These are phyloP conservation scores for Odocoileus hemionus DNA, from an alignment of 2,113 vertebrate genomes.

Conservation along the genomic window DNA sequence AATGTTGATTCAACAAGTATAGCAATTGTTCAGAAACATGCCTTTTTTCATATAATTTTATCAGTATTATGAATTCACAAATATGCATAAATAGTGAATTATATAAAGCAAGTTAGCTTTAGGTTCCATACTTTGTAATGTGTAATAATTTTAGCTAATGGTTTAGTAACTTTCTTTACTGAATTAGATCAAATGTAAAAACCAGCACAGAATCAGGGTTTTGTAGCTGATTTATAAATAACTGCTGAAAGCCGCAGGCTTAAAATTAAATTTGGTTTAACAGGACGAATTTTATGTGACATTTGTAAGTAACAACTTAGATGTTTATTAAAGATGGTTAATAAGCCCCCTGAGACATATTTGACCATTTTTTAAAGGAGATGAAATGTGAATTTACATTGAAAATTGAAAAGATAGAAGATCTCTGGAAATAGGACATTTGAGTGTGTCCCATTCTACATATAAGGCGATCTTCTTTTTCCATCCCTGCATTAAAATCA, in stretches of 20 bases:
- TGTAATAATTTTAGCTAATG: not conserved
- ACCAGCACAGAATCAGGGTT: not conserved
- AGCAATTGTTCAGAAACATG: not conserved
- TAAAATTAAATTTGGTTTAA: slow-evolving; percentile 49
- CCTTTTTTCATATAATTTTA: not conserved
- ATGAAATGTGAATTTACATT: slow-evolving; percentile 6
- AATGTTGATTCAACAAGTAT: not conserved
- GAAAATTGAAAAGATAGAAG: slow-evolving; percentile 24
- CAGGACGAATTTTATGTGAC: slow-evolving; percentile 35
- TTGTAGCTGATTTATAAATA: slow-evolving; percentile 43
- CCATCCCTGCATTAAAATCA: not conserved
- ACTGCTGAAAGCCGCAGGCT: not conserved
- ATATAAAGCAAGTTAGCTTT: not conserved
- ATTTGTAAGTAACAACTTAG: slow-evolving; percentile 11
- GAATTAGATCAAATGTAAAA: slow-evolving; percentile 24
- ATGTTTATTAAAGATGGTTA: slow-evolving; percentile 39
- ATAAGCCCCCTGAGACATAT: not conserved
- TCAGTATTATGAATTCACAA: not conserved
- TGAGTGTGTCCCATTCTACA: not conserved
- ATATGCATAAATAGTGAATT: not conserved
- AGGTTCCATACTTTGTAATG: not conserved
- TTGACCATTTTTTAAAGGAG: not conserved
- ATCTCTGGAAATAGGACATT: not conserved
- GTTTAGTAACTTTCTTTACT: not conserved
- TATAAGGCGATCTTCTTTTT: not conserved